A percentile compares a stretch with the other conserved stretches of the same genome.
Evolutionary conservation across 2,113 vertebrate genomes (phyloP).

Genomic region (Limanda limanda): DNA sequence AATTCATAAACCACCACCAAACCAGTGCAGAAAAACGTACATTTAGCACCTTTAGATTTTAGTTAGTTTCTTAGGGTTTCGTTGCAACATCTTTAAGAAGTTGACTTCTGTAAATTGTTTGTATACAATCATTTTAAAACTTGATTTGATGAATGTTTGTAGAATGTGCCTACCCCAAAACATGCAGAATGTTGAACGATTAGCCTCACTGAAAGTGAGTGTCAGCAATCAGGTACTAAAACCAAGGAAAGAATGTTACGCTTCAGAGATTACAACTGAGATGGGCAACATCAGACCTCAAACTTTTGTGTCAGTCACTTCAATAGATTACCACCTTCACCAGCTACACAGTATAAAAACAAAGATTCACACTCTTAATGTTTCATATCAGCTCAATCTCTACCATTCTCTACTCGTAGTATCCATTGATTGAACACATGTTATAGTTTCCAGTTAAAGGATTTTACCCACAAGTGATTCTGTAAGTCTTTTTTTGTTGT

Average conservation of each 20-base stretch:
- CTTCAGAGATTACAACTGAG: slow-evolving; percentile 44
- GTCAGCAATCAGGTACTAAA: slow-evolving; percentile 47
- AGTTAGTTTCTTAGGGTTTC: slow-evolving; percentile 30
- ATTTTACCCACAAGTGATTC: not conserved
- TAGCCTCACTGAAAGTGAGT: slow-evolving; percentile 37
- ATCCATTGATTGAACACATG: not conserved
- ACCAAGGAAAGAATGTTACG: slow-evolving; percentile 19
- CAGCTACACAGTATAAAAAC: slow-evolving; percentile 46
- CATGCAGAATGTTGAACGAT: slow-evolving; percentile 16
- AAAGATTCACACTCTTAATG: slow-evolving; percentile 11
- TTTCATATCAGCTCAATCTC: slow-evolving; percentile 1
- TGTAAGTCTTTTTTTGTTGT: not conserved
- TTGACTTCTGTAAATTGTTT: slow-evolving; percentile 29
- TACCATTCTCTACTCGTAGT: not conserved
- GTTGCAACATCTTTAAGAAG: slow-evolving; percentile 27
- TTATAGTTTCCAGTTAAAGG: not conserved
- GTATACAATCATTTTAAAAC: slow-evolving; percentile 26
- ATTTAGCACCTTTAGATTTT: slow-evolving; percentile 18
- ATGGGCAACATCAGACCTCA: slow-evolving; percentile 54
- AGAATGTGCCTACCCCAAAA: slow-evolving; percentile 43
- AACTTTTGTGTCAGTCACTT: slow-evolving; percentile 42
- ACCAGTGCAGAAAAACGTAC: not conserved
- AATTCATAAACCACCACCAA: not conserved
- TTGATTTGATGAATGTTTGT: slow-evolving; percentile 46
- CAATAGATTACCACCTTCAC: slow-evolving; percentile 35